These are phyloP conservation scores for Pecten maximus DNA, from an alignment of 2,888 invertebrate genomes.

Conservation along the genomic window DNA sequence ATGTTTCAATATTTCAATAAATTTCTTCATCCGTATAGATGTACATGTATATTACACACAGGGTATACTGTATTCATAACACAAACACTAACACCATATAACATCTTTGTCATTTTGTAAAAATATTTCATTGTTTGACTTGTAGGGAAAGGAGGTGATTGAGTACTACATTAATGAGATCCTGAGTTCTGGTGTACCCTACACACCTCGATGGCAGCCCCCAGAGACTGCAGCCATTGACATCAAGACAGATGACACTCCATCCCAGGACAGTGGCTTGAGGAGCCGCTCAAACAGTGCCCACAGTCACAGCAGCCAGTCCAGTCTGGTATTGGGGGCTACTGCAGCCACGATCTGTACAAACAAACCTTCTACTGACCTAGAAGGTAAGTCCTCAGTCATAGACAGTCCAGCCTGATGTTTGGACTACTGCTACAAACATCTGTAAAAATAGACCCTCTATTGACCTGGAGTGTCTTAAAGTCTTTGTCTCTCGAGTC, in stretches of 20 bases:
- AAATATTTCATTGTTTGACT: slow-evolving; percentile 53
- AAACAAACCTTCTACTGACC: slow-evolving; percentile 45
- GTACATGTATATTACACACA: too few species aligned
- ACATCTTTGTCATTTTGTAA: neutral
- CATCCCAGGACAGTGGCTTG: slow-evolving; percentile 75
- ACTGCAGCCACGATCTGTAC: slow-evolving; percentile 77
- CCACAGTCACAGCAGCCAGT: slow-evolving; percentile 67
- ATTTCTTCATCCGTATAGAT: too few species aligned
- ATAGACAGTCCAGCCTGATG: too few species aligned
- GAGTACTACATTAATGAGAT: slow-evolving; percentile 93
- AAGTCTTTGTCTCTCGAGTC: neutral
- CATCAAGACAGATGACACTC: slow-evolving; percentile 64
- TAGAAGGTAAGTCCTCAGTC: slow-evolving; percentile 46
- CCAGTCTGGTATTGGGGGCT: slow-evolving; percentile 82
- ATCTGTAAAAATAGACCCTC: neutral
- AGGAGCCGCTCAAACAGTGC: slow-evolving; percentile 74
- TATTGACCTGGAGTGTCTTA: neutral
- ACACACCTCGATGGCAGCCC: slow-evolving; percentile 86
- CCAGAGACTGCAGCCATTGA: slow-evolving; percentile 40
- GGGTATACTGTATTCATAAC: too few species aligned
- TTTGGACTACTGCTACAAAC: too few species aligned
- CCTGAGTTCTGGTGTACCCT: slow-evolving; percentile 88
- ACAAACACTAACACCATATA: too few species aligned
- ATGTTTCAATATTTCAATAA: too few species aligned
- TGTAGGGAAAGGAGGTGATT: slow-evolving; percentile 95